Evolutionary conservation across 2,797 vertebrate species (phyloP).

Genomic region (Onychomys arenicola): DNA sequence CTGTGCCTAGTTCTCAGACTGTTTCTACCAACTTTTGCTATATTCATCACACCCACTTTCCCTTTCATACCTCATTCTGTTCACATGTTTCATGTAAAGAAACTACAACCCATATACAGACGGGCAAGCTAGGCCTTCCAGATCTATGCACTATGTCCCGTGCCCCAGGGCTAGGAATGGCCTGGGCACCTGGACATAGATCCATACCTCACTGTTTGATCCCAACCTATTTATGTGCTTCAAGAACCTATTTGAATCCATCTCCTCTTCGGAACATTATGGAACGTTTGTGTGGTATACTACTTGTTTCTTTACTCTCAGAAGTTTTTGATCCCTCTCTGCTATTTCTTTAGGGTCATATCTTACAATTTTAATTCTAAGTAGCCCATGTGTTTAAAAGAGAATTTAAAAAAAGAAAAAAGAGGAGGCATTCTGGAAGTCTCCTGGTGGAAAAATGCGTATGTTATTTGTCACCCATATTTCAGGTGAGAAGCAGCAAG

Average conservation of each 20-base stretch:
- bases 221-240: background rate
- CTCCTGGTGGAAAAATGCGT: background rate
- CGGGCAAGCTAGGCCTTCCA: background rate
- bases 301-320: slow-evolving; percentile 5
- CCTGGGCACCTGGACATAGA: background rate
- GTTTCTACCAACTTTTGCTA: background rate
- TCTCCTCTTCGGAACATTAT: background rate
- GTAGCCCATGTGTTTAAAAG: background rate
- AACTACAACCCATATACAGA: background rate
- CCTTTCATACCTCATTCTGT: background rate
- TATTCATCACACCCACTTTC: background rate
- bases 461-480: slow-evolving; percentile 48
- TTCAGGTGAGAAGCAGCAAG: slow-evolving; percentile 63
- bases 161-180: background rate
- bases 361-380: slow-evolving; percentile 63
- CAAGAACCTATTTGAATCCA: background rate
- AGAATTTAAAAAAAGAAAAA: background rate
- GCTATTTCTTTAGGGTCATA: background rate
- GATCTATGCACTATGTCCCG: background rate
- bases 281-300: background rate
- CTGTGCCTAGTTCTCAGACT: background rate
- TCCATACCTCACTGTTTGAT: background rate
- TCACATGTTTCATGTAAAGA: background rate
- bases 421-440: background rate
- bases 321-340: background rate